A percentile compares a stretch with the other conserved stretches of the same genome.
Evolutionary conservation across 2,113 vertebrate species (phyloP).

Genomic region (Dendropsophus ebraccatus): DNA sequence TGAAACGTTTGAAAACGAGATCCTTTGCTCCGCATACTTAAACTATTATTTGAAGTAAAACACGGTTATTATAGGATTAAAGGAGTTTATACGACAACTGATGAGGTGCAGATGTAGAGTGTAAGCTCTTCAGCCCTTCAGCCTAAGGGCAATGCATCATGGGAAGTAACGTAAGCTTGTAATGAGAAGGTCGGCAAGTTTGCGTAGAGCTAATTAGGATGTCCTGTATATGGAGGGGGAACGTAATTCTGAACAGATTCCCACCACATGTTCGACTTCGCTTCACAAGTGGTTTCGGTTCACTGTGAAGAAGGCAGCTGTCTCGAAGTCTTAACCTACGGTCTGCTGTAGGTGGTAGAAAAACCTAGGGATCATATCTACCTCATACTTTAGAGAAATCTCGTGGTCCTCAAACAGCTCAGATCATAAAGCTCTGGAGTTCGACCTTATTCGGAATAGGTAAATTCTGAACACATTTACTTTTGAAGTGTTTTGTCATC

Average conservation of each 20-base stretch:
- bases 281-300: constrained; percentile 41
- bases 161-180: constrained; percentile 42
- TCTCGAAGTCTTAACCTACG: constrained; percentile 10
- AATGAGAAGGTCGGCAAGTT: constrained; percentile 47
- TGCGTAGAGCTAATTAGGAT: constrained; percentile 54
- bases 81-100: constrained; percentile 36
- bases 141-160: constrained; percentile 28
- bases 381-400: too few relatives aligned
- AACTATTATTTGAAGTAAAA: constrained; percentile 38
- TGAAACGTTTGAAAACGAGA: constrained; percentile 21
- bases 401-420: not conserved
- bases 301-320: constrained; percentile 43
- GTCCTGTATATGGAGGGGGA: constrained; percentile 21
- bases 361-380: not conserved
- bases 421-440: not conserved
- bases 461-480: not conserved
- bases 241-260: constrained; percentile 46
- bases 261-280: constrained; percentile 47
- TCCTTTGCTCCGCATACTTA: constrained; percentile 20
- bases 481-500: constrained; percentile 1
- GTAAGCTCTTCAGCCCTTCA: constrained; percentile 28
- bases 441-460: not conserved
- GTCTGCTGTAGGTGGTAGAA: not conserved
- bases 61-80: constrained; percentile 51
- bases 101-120: constrained; percentile 43